Evolutionary conservation across 1,140 invertebrate genomes (phyloP), one percentile per base, ranked within the genome.

Genomic region (Dermatophagoides farinae): DNA sequence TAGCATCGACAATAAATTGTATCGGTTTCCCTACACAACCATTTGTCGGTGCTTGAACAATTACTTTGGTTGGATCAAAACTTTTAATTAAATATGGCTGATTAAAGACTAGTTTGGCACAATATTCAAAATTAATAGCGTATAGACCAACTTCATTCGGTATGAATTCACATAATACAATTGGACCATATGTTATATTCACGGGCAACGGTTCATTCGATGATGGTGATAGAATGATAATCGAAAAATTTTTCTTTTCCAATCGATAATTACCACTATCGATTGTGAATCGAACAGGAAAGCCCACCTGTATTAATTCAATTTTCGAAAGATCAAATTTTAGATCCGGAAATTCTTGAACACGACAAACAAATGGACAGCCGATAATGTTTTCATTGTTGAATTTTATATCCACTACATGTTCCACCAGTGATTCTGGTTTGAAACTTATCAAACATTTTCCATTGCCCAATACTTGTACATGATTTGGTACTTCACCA

Each of bases 321-420:
- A 85, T 73, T 69, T 86, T 83, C 63, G 78, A 77, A 41, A 88
- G 73, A 67, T 83, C 86, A 11, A 88, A 76, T 11, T 81, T 82
- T 20, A 86, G 83, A 66, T 84, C 76, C 63, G 82, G 84, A 47
- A 82, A 84, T 67, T 86, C 84, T 1, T 84, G 80, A 40, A 88
- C 83, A 60, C 82, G 78, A 67, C 85, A 86, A 40, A 84, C 76
- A 69, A 91, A 88, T n/a, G 89, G 87, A 71, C 88, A 91, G 52
- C 78, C 78, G 62, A 84, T 81, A 18, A 97, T 88, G 59, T 88
- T 87, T 75, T 92, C 86, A 50, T 87, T 88, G 73, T 97, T 97
- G 74, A 98, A 97, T 74, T 91, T 96, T 62, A 98, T 96, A 74
- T 97, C 91, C 66, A 99, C 92, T 64, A 85, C 79, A 74, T 98